A percentile compares a stretch with the other conserved stretches of the same genome.
These are phyloP conservation scores for Scolopax rusticola DNA, from an alignment of 2,797 vertebrate genomes.

Conservation along the genomic window DNA sequence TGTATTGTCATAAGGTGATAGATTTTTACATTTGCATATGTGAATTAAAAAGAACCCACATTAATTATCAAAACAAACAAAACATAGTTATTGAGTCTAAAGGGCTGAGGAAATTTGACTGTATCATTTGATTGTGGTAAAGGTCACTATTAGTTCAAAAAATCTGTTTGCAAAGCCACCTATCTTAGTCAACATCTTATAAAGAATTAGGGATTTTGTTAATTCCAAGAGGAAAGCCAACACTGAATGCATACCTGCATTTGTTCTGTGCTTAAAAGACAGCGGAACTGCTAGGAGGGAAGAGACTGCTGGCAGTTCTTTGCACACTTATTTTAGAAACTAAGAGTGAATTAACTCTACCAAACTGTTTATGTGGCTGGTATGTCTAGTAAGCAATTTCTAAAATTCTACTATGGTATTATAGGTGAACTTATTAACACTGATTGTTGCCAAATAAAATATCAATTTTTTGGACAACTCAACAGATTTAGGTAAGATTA, in stretches of 20 bases:
- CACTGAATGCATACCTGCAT: not conserved
- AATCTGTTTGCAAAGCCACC: conserved; percentile 12
- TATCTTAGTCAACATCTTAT: not conserved
- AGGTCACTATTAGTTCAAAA: conserved; percentile 24
- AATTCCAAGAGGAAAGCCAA: not conserved
- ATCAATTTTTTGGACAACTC: not conserved
- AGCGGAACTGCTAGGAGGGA: not conserved
- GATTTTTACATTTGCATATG: conserved; percentile 56
- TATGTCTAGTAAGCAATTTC: not conserved
- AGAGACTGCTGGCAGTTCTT: not conserved
- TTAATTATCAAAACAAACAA: conserved; percentile 12
- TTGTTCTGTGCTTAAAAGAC: not conserved
- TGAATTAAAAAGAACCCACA: conserved; percentile 35
- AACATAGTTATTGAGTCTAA: not conserved
- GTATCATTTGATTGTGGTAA: conserved; percentile 26
- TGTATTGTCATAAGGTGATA: conserved; percentile 48
- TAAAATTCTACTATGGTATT: not conserved
- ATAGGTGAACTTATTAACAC: not conserved
- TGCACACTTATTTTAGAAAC: not conserved
- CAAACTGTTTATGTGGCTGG: not conserved
- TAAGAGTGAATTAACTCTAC: not conserved
- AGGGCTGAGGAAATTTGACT: conserved; percentile 21
- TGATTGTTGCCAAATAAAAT: not conserved
- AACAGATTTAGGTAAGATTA: not conserved
- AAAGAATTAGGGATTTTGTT: not conserved